These are phyloP conservation scores for Gymnosoma rotundatum DNA, from an alignment of 2,888 invertebrate species.

Conservation along the genomic window DNA sequence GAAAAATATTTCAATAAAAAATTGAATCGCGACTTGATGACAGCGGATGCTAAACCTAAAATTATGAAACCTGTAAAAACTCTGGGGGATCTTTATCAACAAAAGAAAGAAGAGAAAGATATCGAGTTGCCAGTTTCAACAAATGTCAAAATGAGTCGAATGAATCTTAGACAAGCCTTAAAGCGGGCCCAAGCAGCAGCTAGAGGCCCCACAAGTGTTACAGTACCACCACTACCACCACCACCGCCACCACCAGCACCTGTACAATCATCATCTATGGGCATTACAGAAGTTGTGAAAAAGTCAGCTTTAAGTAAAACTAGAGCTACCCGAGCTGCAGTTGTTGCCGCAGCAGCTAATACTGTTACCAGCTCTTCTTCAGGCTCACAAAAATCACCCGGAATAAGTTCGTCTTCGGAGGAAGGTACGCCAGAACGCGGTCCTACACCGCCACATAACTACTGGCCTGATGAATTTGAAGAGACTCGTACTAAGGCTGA, in stretches of 20 bases:
- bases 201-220: slow-evolving; percentile 32
- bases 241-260: slow-evolving; percentile 23
- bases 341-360: slow-evolving; percentile 24
- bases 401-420: slow-evolving; percentile 74
- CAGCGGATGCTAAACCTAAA: slow-evolving; percentile 41
- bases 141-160: slow-evolving; percentile 77
- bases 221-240: slow-evolving; percentile 25
- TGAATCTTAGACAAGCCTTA: slow-evolving; percentile 79
- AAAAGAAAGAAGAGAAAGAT: slow-evolving; percentile 40
- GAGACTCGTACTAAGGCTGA: slow-evolving; percentile 71
- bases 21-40: slow-evolving; percentile 33
- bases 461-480: slow-evolving; percentile 74
- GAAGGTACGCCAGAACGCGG: slow-evolving; percentile 75
- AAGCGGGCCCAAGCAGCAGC: slow-evolving; percentile 76
- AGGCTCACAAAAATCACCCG: slow-evolving; percentile 45
- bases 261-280: background rate
- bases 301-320: slow-evolving; percentile 29
- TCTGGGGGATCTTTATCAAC: slow-evolving; percentile 51
- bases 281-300: slow-evolving; percentile 33
- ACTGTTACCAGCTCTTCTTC: slow-evolving; percentile 31
- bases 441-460: slow-evolving; percentile 70
- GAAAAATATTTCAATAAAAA: slow-evolving; percentile 46
- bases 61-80: slow-evolving; percentile 31
- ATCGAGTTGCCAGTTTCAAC: slow-evolving; percentile 68
- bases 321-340: slow-evolving; percentile 47